A percentile compares a stretch with the other conserved stretches of the same genome.
phyloP scores from a whole-genome alignment of 2,888 invertebrate species.

The Ophion costatus region DNA sequence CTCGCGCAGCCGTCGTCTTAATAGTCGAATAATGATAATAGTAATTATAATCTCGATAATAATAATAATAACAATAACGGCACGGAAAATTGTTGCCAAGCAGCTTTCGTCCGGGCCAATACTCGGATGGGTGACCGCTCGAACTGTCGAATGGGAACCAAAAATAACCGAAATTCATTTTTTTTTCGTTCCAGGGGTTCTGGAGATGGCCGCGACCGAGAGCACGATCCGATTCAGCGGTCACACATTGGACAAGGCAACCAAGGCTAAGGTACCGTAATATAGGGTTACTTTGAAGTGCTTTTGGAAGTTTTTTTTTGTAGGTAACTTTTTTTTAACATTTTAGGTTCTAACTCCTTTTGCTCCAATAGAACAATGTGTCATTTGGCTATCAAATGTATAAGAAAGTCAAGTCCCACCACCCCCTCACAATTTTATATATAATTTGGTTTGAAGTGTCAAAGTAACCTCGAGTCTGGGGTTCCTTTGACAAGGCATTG shows the following conservation, averaged over 20 bases:
- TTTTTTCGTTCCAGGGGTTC: constrained; percentile 88
- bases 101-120: neutral
- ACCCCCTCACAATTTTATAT: neutral
- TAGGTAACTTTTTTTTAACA: too few relatives aligned
- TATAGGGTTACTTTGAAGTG: too few relatives aligned
- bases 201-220: constrained; percentile 94
- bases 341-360: too few relatives aligned
- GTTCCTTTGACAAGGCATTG: too few relatives aligned
- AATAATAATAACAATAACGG: neutral
- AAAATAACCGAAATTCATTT: constrained; percentile 20
- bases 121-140: neutral
- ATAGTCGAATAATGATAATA: neutral
- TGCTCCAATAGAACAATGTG: too few relatives aligned
- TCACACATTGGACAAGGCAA: constrained; percentile 99
- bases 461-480: too few relatives aligned
- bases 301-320: too few relatives aligned
- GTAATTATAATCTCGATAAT: too few relatives aligned
- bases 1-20: neutral
- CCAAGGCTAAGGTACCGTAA: constrained; percentile 93
- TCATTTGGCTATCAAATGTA: too few relatives aligned
- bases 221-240: constrained; percentile 96
- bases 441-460: neutral
- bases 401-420: neutral
- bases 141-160: neutral
- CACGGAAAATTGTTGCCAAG: neutral